Base-by-base conservation (phyloP, 64 coral and sea anemone genomes). In the Porites lutea region DNA sequence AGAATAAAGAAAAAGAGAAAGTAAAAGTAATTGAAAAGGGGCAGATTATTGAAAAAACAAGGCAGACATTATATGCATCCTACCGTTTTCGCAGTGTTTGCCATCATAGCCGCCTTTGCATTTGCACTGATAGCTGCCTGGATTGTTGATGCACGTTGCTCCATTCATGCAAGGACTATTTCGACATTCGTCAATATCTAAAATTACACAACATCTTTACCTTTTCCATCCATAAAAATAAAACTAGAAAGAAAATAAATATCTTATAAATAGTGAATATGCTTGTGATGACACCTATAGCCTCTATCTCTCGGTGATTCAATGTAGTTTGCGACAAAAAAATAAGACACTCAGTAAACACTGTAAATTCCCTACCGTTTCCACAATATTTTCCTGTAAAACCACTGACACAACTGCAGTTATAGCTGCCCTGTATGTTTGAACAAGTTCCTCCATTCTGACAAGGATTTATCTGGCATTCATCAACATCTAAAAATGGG, bases 401-500 rank as follows among this genome's bases (percentile, higher is more conserved):
- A 16, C 78, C 78, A 9, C n/a, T 62, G 9, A 4, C 59, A 55
- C 78, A 80, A 4, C 3, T 15, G 18, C 78, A 80, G 1, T 55
- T 3, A 13, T 80, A 57, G 27, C 78, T 44, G 50, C 78, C 78
- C 10, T 7, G 49, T 4, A 58, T 62, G 13, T 80, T 80, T 4
- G 19, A 5, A 57, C 68, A 59, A 1, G 47, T 53, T 51, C 10
- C 86, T 18, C 86, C 86, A 59, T 88, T 88, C 45, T 88, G 48
- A 51, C 86, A 88, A 12, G 71, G 48, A 22, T 19, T 21, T 10
- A 13, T 58, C 14, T 9, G 5, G 51, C 85, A 87, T 74, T 87
- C 85, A n/a, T 72, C 14, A 16, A 87, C 48, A 87, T 87, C 85
- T 87, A 62, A 85, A 48, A 6, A 53, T 77, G 46, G 5, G n/a